Percentiles rank a stretch among this genome's conserved stretches.
phyloP scores from a whole-genome alignment of 2,888 invertebrate species.

The Nymphalis urticae region DNA sequence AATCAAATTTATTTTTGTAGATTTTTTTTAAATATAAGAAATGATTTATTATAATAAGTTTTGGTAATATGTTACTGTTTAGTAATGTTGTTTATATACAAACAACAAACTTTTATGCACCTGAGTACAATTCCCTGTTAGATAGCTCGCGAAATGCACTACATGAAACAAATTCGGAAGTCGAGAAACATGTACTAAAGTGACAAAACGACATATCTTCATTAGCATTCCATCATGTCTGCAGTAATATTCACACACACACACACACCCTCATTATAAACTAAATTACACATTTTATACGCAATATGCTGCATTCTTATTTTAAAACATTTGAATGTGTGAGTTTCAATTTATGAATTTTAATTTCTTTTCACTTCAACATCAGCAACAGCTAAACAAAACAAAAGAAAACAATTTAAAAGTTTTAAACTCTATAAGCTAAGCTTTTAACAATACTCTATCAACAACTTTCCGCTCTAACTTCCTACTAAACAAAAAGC shows the following conservation, averaged over 20 bases:
- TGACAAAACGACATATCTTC: slow-evolving; percentile 5
- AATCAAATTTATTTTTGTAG: neutral
- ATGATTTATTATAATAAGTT: neutral
- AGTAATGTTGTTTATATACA: no score
- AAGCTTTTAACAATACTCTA: slow-evolving; percentile 18
- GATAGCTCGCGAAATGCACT: slow-evolving; percentile 27
- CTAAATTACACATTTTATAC: neutral
- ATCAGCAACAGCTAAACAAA: slow-evolving; percentile 20
- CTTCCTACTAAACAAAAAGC: slow-evolving; percentile 9
- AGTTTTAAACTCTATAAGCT: slow-evolving; percentile 25
- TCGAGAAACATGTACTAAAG: slow-evolving; percentile 18
- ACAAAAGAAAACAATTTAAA: slow-evolving; percentile 25
- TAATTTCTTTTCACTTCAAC: slow-evolving; percentile 23
- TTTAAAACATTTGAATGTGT: neutral
- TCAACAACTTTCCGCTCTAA: slow-evolving; percentile 13
- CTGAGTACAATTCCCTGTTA: slow-evolving; percentile 29
- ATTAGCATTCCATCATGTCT: slow-evolving; percentile 1
- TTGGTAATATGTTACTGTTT: neutral
- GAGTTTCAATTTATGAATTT: slow-evolving; percentile 24
- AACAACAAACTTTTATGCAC: slow-evolving; percentile 30
- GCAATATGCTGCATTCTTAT: no score
- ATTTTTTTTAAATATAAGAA: neutral
- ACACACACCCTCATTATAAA: neutral
- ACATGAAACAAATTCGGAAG: slow-evolving; percentile 27
- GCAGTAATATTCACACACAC: neutral